Percentiles rank a stretch among this genome's conserved stretches.
Conservation (phyloP, 2,113 vertebrate genomes). For the Hippotragus niger region DNA sequence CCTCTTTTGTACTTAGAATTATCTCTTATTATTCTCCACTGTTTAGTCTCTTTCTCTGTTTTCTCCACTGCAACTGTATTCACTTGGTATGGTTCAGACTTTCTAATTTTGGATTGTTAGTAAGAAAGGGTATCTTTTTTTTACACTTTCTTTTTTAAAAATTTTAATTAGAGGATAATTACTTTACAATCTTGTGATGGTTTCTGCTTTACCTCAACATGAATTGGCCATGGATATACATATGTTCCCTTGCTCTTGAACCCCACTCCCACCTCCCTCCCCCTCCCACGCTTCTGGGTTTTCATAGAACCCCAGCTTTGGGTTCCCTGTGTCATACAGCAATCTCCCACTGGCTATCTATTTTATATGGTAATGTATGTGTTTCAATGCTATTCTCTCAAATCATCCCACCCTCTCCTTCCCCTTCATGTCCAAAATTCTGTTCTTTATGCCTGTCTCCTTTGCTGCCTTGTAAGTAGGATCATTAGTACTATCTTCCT, state of each 20-base stretch:
- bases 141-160: not conserved
- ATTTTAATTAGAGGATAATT: not conserved
- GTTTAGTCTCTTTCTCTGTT: not conserved
- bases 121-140: not conserved
- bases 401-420: not conserved
- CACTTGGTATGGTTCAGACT: not conserved
- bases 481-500: not conserved
- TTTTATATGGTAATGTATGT: not conserved
- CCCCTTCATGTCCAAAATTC: not conserved
- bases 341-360: not conserved
- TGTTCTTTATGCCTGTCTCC: not conserved
- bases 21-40: not conserved
- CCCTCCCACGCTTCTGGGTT: not conserved
- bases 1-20: not conserved
- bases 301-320: not conserved
- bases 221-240: not conserved
- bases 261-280: not conserved
- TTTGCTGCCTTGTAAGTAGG: not conserved
- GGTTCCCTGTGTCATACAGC: not conserved
- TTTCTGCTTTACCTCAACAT: not conserved
- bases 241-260: not conserved
- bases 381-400: not conserved
- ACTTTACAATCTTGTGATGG: not conserved
- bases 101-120: constrained; percentile 13
- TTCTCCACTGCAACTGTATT: constrained; percentile 17